Conservation (phyloP, 1,140 invertebrate genomes). For the Drepana arcuata region DNA sequence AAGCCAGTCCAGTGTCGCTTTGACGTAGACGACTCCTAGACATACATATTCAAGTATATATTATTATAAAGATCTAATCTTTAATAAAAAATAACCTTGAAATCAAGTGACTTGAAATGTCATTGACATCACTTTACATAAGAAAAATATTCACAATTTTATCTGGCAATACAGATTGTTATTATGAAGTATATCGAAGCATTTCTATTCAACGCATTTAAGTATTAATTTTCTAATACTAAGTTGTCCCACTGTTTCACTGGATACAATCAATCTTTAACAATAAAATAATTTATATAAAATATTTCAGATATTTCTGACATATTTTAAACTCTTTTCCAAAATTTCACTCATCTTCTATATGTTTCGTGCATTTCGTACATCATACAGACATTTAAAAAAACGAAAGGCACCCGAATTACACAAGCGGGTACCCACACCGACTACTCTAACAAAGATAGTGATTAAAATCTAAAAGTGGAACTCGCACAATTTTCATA, state of each 20-base stretch:
- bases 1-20: constrained; percentile 37
- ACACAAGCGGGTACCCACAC: constrained; percentile 68
- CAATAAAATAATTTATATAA: constrained; percentile 67
- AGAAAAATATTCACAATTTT: constrained; percentile 71
- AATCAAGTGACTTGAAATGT: constrained; percentile 63
- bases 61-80: constrained; percentile 60
- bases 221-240: constrained; percentile 53
- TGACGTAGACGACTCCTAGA: constrained; percentile 45
- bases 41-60: constrained; percentile 49
- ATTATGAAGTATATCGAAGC: constrained; percentile 56
- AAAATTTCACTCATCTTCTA: constrained; percentile 69
- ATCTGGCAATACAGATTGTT: constrained; percentile 71
- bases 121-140: constrained; percentile 62
- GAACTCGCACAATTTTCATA: constrained; percentile 31
- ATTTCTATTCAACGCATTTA: constrained; percentile 30
- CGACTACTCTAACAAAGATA: constrained; percentile 69
- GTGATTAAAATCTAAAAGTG: constrained; percentile 56
- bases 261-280: constrained; percentile 61
- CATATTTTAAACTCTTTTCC: constrained; percentile 35
- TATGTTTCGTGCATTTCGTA: constrained; percentile 74
- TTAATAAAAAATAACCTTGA: constrained; percentile 60
- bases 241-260: constrained; percentile 58
- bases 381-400: constrained; percentile 71
- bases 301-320: constrained; percentile 51
- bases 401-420: constrained; percentile 68